These are phyloP conservation scores for Coenonympha glycerion DNA, from an alignment of 2,888 invertebrate genomes.

Conservation along the genomic window DNA sequence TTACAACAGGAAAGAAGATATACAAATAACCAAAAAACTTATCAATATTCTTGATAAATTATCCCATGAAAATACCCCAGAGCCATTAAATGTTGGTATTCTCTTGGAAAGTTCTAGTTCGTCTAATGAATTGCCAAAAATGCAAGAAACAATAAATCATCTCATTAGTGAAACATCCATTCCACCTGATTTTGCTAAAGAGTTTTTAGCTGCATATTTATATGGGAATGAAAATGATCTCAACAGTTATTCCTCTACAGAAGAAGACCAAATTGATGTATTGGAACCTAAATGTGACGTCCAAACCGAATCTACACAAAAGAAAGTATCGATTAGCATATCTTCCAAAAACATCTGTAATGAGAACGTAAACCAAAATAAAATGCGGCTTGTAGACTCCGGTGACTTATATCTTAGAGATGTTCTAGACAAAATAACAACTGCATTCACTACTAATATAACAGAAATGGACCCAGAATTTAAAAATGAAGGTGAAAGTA, in stretches of 20 bases:
- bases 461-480: conserved; percentile 24
- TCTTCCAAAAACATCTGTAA: conserved; percentile 32
- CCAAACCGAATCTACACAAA: conserved; percentile 45
- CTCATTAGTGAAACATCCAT: conserved; percentile 51
- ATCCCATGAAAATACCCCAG: conserved; percentile 27
- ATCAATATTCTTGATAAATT: conserved; percentile 46
- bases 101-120: conserved; percentile 38
- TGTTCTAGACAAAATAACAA: conserved; percentile 52
- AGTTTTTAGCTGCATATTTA: conserved; percentile 53
- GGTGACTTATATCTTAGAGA: conserved; percentile 50
- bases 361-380: conserved; percentile 19
- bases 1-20: conserved; percentile 47
- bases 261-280: conserved; percentile 30
- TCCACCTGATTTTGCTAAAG: conserved; percentile 49
- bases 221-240: conserved; percentile 36
- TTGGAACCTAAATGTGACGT: conserved; percentile 40
- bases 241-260: conserved; percentile 40
- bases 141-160: conserved; percentile 53
- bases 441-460: conserved; percentile 37
- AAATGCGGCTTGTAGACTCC: conserved; percentile 34
- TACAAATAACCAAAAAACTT: conserved; percentile 51
- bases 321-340: conserved; percentile 46
- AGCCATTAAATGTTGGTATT: conserved; percentile 25
- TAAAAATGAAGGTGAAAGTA: conserved; percentile 21
- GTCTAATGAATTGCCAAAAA: conserved; percentile 45